Conservation (phyloP, 2,888 invertebrate genomes). For the Cosmopolites sordidus region DNA sequence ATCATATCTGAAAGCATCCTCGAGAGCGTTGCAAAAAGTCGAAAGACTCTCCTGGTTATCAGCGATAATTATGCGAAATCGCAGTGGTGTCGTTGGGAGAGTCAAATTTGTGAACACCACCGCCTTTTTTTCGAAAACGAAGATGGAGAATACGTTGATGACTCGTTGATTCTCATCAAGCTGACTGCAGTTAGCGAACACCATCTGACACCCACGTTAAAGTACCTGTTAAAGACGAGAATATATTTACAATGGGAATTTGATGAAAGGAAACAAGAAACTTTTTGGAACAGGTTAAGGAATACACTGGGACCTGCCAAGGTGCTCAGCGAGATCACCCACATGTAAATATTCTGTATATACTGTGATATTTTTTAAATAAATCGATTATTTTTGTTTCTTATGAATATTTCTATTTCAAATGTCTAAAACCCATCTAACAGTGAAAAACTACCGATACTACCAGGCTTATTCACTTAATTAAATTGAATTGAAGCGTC, state of each 20-base stretch:
- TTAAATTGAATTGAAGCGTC: too few species aligned
- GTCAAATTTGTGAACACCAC: constrained; percentile 63
- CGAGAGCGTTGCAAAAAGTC: constrained; percentile 60
- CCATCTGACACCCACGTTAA: constrained; percentile 57
- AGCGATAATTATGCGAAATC: constrained; percentile 66
- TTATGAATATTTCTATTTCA: too few species aligned
- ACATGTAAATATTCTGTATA: constrained; percentile 8
- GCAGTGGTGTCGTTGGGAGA: constrained; percentile 71
- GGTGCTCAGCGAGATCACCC: constrained; percentile 4
- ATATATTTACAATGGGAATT: constrained; percentile 61
- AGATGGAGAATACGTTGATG: constrained; percentile 51
- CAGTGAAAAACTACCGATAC: too few species aligned
- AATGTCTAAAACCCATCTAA: too few species aligned
- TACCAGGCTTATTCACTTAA: too few species aligned
- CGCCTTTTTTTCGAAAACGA: constrained; percentile 56
- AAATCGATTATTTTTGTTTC: not conserved
- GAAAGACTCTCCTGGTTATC: constrained; percentile 61
- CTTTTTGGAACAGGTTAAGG: constrained; percentile 45
- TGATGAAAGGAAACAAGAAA: constrained; percentile 43
- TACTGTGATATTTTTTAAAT: constrained; percentile 1
- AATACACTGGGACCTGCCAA: constrained; percentile 31
- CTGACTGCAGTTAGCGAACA: constrained; percentile 56
- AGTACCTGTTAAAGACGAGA: constrained; percentile 60
- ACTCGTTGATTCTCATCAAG: constrained; percentile 60
- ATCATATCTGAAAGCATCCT: constrained; percentile 63